Base-by-base conservation (phyloP, 30 jellyfish, hydroid and myxozoan species). In the Aurelia aurita complex sp. Pacific region DNA sequence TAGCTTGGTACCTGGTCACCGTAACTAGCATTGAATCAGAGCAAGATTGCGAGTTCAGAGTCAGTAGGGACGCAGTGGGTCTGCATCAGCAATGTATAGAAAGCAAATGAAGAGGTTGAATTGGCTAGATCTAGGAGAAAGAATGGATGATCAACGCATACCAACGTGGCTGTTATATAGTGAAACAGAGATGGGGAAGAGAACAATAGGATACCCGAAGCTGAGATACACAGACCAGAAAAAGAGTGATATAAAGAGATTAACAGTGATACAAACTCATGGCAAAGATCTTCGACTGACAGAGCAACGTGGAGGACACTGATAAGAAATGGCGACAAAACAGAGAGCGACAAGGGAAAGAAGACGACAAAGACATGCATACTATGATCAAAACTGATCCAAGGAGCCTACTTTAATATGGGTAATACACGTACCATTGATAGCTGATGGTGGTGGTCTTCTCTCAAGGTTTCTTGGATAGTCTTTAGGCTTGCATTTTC, bases 391-490 rank as follows among this genome's bases (percentile, higher is more conserved):
- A 23, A 61, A 6, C 9, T 55, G 67, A 11, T 5, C 11, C 32
- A 61, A 61, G 69, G 18, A 61, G 69, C 33, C 69, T 16, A 61
- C 33, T 61, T 3, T 9, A 46, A 46, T 46, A 1, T 1, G 8
- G 14, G 14, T 5, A 0, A 7, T 46, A 6, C 13, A 46, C 57
- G 57, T 61, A 61, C 70, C 70, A 61, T 61, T 17, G 70, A 61
- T 4, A 61, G 70, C 36, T 61, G 70, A 46, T 46, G 57, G 57
- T 84, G 93, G 46, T 84, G 93, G 46, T 84, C 93, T 19, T 64
- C 77, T 29, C 87, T 64, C 16, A 84, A 38, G 14, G 93, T 84
- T 63, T 84, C 93, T 67, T 84, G 93, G 32, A 84, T 84, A n/a
- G 93, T 77, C 33, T 63, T 73, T 16, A 84, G 69, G 75, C 79